These are phyloP conservation scores for Tringa solitaria DNA, from an alignment of 2,113 vertebrate genomes.

Conservation along the genomic window DNA sequence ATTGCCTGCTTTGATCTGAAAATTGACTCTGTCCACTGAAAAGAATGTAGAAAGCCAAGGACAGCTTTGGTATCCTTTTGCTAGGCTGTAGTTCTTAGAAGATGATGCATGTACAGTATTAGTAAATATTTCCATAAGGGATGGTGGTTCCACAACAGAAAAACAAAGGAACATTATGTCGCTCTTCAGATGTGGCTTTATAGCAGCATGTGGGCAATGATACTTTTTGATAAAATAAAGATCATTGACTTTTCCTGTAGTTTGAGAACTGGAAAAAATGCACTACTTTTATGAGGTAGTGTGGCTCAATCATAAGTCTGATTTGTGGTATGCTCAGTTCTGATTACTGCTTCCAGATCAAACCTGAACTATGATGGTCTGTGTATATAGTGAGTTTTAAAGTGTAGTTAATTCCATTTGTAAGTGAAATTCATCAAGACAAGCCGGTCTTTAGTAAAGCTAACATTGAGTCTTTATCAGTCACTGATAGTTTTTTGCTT, in stretches of 20 bases:
- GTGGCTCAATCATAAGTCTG: background rate
- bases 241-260: background rate
- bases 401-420: background rate
- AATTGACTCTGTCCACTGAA: background rate
- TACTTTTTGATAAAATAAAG: background rate
- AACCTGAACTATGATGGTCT: background rate
- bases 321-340: background rate
- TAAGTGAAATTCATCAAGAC: background rate
- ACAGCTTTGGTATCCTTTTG: background rate
- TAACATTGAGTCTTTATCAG: background rate
- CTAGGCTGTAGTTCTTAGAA: background rate
- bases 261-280: background rate
- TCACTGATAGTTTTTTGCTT: background rate
- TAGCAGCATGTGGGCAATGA: background rate
- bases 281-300: background rate
- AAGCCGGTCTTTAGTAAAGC: accelerated
- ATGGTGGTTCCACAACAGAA: background rate
- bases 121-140: background rate
- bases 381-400: background rate
- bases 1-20: background rate
- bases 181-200: background rate
- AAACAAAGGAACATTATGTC: background rate
- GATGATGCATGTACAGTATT: background rate
- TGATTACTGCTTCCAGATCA: background rate
- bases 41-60: background rate